phyloP scores from a whole-genome alignment of 2,113 vertebrate genomes.

The Mormyrus iriodes region DNA sequence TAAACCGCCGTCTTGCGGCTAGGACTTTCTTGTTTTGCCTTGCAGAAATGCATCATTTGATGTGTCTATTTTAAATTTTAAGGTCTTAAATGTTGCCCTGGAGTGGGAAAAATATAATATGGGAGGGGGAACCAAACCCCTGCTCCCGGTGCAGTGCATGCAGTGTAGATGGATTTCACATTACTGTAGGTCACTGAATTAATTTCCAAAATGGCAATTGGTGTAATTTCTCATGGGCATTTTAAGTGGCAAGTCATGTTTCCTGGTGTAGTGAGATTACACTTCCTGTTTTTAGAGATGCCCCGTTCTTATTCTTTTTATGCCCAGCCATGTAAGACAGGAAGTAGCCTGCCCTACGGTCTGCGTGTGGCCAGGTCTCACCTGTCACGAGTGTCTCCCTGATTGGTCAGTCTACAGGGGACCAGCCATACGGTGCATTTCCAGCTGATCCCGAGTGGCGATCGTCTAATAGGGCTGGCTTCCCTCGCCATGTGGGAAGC shows the following conservation, averaged over 20 bases:
- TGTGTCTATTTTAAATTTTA: neutral
- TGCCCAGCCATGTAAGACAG: neutral
- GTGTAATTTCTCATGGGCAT: conserved; percentile 63
- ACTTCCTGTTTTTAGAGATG: conserved; percentile 56
- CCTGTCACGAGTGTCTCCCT: neutral
- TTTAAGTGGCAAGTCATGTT: conserved; percentile 52
- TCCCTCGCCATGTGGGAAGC: neutral
- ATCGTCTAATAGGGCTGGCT: neutral
- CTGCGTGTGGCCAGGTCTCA: neutral
- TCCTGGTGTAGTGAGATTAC: conserved; percentile 61
- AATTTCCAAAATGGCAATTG: conserved; percentile 74
- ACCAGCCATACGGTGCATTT: neutral
- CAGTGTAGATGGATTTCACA: conserved; percentile 61
- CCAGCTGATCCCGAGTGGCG: neutral
- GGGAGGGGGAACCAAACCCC: conserved; percentile 29
- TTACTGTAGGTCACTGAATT: conserved; percentile 82
- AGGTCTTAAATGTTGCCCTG: neutral
- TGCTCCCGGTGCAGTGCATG: conserved; percentile 53
- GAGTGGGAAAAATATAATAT: neutral
- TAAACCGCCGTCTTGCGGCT: neutral
- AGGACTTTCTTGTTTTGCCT: neutral
- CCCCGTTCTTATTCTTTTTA: conserved; percentile 26
- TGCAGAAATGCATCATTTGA: neutral
- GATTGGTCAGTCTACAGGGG: neutral
- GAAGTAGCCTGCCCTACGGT: neutral